Evolutionary conservation across 2,113 vertebrate species (phyloP).

Genomic region (Macrotus californicus): DNA sequence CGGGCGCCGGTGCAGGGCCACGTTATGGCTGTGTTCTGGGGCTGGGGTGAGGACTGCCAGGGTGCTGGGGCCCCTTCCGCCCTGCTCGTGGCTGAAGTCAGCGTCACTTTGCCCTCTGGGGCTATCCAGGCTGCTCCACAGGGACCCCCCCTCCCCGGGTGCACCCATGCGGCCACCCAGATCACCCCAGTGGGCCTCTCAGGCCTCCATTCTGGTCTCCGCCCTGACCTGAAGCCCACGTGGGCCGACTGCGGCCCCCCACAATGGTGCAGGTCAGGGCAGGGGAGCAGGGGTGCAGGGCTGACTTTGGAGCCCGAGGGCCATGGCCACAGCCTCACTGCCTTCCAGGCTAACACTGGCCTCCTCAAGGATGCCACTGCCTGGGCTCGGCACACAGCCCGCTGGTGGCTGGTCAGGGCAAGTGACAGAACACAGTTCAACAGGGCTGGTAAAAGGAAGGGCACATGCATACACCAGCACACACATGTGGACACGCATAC

Average conservation of each 20-base stretch:
- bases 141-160: too few species aligned
- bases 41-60: accelerated
- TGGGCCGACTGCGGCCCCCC: neutral
- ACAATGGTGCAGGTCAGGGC: neutral
- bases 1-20: too few species aligned
- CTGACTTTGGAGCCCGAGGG: neutral
- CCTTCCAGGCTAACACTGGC: neutral
- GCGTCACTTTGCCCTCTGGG: neutral
- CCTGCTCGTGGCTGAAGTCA: neutral
- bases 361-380: neutral
- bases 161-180: accelerated
- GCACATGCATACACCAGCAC: neutral
- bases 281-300: too few species aligned
- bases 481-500: accelerated
- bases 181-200: neutral
- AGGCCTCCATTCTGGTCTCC: neutral
- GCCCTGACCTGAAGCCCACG: neutral
- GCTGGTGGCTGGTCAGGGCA: too few species aligned
- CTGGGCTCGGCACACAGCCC: neutral
- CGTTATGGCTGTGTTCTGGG: neutral
- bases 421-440: neutral
- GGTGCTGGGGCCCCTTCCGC: neutral
- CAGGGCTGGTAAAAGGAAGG: too few species aligned
- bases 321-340: accelerated
- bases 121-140: neutral